Percentiles rank a stretch among this genome's conserved stretches.
phyloP scores from a whole-genome alignment of 1,140 invertebrate genomes.

The Drosophila mauritiana region DNA sequence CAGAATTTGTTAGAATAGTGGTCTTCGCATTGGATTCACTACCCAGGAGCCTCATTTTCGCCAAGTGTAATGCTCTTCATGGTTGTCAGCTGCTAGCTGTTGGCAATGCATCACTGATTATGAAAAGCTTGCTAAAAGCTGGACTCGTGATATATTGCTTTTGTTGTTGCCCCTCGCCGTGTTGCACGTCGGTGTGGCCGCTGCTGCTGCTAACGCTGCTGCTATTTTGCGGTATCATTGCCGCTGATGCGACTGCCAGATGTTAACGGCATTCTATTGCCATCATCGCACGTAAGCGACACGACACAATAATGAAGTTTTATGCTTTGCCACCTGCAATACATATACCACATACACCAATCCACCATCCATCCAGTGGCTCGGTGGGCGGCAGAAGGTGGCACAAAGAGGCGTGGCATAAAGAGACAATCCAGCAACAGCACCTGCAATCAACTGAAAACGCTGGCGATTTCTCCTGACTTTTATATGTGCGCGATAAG shows the following conservation, averaged over 20 bases:
- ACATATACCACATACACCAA: conserved; percentile 26
- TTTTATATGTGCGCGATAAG: conserved; percentile 41
- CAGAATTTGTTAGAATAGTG: no score
- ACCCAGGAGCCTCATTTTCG: not conserved
- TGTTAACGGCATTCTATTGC: conserved; percentile 59
- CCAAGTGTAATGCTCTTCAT: conserved; percentile 27
- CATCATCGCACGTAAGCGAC: conserved; percentile 76
- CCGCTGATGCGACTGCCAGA: conserved; percentile 54
- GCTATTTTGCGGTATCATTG: conserved; percentile 73
- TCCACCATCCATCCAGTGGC: not conserved
- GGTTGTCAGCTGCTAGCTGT: conserved; percentile 61
- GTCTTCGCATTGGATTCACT: no score
- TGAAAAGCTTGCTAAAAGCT: conserved; percentile 82
- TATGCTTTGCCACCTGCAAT: conserved; percentile 79
- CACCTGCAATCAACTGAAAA: conserved; percentile 74
- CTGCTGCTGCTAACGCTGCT: conserved; percentile 16
- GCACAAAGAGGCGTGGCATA: conserved; percentile 8
- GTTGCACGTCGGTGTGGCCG: conserved; percentile 39
- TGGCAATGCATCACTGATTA: conserved; percentile 82
- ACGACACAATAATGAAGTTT: conserved; percentile 82
- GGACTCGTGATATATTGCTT: conserved; percentile 78
- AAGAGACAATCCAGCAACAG: conserved; percentile 24
- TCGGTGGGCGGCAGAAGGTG: conserved; percentile 4
- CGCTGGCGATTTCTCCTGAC: conserved; percentile 60
- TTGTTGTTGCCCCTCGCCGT: conserved; percentile 45